Evolutionary conservation across 2,888 invertebrate genomes (phyloP).

Genomic region (Pocota personata): DNA sequence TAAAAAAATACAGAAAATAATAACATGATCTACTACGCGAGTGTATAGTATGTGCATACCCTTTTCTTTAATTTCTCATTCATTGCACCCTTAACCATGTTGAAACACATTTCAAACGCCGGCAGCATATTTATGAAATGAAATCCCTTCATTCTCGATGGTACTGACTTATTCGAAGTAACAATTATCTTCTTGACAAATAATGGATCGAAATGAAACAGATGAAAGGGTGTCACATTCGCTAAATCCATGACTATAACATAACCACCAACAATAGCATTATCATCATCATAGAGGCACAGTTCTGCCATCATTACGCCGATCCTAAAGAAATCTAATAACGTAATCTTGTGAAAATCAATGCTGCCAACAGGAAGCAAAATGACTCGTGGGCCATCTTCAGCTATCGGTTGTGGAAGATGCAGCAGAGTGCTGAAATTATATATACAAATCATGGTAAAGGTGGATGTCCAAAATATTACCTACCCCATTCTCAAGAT

Average conservation of each 20-base stretch:
- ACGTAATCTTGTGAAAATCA: slow-evolving; percentile 81
- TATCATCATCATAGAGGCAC: slow-evolving; percentile 85
- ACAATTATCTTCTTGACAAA: slow-evolving; percentile 84
- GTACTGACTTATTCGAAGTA: slow-evolving; percentile 84
- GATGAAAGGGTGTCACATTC: slow-evolving; percentile 83
- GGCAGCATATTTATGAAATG: slow-evolving; percentile 85
- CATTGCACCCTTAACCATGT: slow-evolving; percentile 84
- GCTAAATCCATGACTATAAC: slow-evolving; percentile 84
- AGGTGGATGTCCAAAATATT: background rate
- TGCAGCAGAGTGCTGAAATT: slow-evolving; percentile 55
- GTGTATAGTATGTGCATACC: slow-evolving; percentile 79
- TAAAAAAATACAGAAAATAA: slow-evolving; percentile 78
- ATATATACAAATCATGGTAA: background rate
- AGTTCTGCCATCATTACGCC: slow-evolving; percentile 85
- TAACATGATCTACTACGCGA: background rate
- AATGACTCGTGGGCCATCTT: slow-evolving; percentile 82
- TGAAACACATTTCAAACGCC: slow-evolving; percentile 84
- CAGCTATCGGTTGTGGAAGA: slow-evolving; percentile 77
- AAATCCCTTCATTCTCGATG: slow-evolving; percentile 84
- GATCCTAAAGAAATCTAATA: slow-evolving; percentile 83
- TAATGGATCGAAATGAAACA: slow-evolving; percentile 84
- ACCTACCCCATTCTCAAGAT: slow-evolving; percentile 79
- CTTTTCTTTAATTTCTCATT: slow-evolving; percentile 85
- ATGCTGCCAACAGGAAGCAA: slow-evolving; percentile 82
- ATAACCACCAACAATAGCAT: slow-evolving; percentile 83